Evolutionary conservation across 2,113 vertebrate genomes (phyloP).

Genomic region (Daphoenositta chrysoptera): DNA sequence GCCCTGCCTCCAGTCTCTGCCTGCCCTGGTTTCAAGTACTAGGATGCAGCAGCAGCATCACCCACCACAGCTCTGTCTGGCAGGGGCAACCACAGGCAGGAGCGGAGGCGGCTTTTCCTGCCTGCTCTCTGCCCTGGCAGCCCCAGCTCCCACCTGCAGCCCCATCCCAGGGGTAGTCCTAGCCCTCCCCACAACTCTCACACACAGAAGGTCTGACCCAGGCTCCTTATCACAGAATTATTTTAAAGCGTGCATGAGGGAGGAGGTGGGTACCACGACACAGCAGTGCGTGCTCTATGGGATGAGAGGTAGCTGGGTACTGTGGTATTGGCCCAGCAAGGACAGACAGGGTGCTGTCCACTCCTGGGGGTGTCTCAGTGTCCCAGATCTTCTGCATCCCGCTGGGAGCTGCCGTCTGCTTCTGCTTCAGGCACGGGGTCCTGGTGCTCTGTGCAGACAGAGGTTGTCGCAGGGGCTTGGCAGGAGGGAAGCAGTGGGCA

Average conservation of each 20-base stretch:
- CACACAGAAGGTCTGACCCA: background rate
- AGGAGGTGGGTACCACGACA: background rate
- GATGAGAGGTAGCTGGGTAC: background rate
- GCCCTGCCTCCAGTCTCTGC: background rate
- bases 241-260: background rate
- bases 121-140: background rate
- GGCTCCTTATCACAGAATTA: background rate
- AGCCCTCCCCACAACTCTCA: background rate
- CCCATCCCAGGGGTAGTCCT: background rate
- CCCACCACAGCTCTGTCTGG: accelerated
- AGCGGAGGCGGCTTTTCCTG: background rate
- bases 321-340: background rate
- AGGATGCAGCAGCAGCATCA: background rate
- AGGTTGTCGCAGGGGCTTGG: background rate
- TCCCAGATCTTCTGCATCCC: background rate
- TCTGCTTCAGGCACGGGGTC: background rate
- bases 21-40: background rate
- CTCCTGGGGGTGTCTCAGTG: background rate
- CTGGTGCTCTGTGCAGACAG: background rate
- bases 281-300: background rate
- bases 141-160: background rate
- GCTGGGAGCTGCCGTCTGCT: background rate
- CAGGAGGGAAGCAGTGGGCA: background rate
- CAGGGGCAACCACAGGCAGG: accelerated
- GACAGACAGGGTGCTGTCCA: background rate